These are phyloP conservation scores for Oxyteleia sp. DNA, from an alignment of 2,888 invertebrate species.

Conservation along the genomic window DNA sequence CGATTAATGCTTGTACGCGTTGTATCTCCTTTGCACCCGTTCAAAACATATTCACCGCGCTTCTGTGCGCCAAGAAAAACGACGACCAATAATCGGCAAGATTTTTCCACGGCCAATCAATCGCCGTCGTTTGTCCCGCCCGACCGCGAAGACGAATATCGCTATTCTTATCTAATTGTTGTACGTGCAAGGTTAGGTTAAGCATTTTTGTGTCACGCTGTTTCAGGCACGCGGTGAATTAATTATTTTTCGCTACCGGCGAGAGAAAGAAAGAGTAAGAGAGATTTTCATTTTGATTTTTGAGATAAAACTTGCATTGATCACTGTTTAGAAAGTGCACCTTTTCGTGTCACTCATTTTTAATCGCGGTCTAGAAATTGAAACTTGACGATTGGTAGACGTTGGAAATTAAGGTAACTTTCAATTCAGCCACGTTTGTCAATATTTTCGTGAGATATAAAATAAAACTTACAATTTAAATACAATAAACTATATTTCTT, in stretches of 20 bases:
- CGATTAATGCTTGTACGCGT: conserved; percentile 14
- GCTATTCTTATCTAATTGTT: conserved; percentile 16
- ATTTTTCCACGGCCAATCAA: conserved; percentile 10
- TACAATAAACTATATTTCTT: too few relatives aligned
- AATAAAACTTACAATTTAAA: too few relatives aligned
- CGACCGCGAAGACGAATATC: background rate
- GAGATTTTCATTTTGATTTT: too few relatives aligned
- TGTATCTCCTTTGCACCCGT: background rate
- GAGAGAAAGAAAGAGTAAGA: background rate
- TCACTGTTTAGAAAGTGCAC: too few relatives aligned
- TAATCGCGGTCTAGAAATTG: too few relatives aligned
- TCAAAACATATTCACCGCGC: background rate
- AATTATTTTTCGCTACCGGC: background rate
- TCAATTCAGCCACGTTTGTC: too few relatives aligned
- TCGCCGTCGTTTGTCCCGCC: background rate
- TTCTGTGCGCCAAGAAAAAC: background rate
- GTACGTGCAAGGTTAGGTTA: conserved; percentile 13
- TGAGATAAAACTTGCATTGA: background rate
- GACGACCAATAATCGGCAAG: background rate
- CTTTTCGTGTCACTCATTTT: too few relatives aligned
- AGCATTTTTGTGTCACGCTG: conserved; percentile 9
- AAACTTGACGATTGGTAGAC: too few relatives aligned
- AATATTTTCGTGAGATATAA: too few relatives aligned
- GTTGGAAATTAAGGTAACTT: too few relatives aligned
- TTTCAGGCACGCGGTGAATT: background rate